Evolutionary conservation across 2,888 invertebrate genomes (phyloP).

Genomic region (Amphimallon solstitiale): DNA sequence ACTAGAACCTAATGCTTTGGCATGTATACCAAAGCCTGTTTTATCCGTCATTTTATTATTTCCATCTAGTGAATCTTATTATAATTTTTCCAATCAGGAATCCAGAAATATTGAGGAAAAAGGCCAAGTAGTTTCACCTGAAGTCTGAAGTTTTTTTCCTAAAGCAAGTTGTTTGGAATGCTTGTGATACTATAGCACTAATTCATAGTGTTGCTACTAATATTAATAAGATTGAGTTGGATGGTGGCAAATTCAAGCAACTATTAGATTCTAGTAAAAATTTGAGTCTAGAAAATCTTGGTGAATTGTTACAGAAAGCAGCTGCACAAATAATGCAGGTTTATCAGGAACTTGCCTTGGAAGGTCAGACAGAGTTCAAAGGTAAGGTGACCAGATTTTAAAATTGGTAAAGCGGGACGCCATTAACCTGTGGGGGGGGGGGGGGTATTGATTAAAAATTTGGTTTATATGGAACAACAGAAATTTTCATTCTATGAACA

Average conservation of each 20-base stretch:
- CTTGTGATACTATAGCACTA: slow-evolving; percentile 97
- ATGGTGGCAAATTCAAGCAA: slow-evolving; percentile 79
- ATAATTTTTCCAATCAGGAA: slow-evolving; percentile 74
- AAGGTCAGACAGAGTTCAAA: slow-evolving; percentile 94
- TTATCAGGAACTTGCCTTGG: slow-evolving; percentile 86
- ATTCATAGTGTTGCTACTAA: slow-evolving; percentile 95
- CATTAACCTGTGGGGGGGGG: too few species aligned
- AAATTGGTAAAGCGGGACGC: too few species aligned
- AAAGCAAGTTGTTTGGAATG: slow-evolving; percentile 92
- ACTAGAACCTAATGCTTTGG: slow-evolving; percentile 86
- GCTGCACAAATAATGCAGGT: slow-evolving; percentile 78
- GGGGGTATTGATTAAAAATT: too few species aligned
- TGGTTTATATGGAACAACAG: too few species aligned
- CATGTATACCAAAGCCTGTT: slow-evolving; percentile 88
- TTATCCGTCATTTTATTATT: slow-evolving; percentile 88
- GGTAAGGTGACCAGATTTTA: too few species aligned
- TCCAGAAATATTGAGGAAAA: slow-evolving; percentile 72
- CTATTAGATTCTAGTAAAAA: slow-evolving; percentile 78
- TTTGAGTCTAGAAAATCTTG: slow-evolving; percentile 78
- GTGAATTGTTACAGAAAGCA: slow-evolving; percentile 77
- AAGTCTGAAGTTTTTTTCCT: slow-evolving; percentile 88
- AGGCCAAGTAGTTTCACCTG: slow-evolving; percentile 71
- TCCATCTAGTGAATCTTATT: slow-evolving; percentile 82
- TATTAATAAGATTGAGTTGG: slow-evolving; percentile 72
- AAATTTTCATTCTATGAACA: too few species aligned